Evolutionary conservation across 2,797 vertebrate species (phyloP).

Genomic region (Acanthurus tractus): DNA sequence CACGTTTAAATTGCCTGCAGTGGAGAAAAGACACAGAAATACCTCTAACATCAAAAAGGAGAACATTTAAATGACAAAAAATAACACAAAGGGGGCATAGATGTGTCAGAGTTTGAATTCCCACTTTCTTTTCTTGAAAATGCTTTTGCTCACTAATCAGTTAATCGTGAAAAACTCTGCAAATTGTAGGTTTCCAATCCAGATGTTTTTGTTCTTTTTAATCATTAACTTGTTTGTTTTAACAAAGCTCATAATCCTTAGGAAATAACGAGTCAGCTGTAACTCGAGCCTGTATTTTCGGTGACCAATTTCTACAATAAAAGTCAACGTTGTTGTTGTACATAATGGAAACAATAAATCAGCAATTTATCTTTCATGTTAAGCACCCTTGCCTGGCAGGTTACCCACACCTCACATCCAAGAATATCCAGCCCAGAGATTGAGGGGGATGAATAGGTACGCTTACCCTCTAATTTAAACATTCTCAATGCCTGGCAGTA

Average conservation of each 20-base stretch:
- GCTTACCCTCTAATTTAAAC: constrained; percentile 79
- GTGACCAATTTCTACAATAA: constrained; percentile 58
- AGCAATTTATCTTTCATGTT: constrained; percentile 75
- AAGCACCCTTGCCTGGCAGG: constrained; percentile 67
- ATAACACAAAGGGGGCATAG: not conserved
- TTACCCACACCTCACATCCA: constrained; percentile 72
- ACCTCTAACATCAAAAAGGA: not conserved
- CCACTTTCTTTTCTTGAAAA: constrained; percentile 28
- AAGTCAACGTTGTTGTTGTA: constrained; percentile 70
- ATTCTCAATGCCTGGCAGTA: constrained; percentile 61
- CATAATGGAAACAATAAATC: constrained; percentile 78
- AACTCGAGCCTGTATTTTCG: constrained; percentile 60
- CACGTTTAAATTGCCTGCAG: constrained; percentile 94
- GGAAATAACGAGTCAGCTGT: constrained; percentile 57
- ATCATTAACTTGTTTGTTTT: constrained; percentile 60
- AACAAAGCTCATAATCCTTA: constrained; percentile 52
- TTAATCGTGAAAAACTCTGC: not conserved
- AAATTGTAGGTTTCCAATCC: constrained; percentile 39
- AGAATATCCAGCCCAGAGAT: constrained; percentile 75
- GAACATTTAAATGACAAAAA: constrained; percentile 15
- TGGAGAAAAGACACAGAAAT: constrained; percentile 48
- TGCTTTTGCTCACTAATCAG: constrained; percentile 6
- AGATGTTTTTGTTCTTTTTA: constrained; percentile 47
- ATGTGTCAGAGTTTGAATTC: constrained; percentile 7
- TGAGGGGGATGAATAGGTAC: constrained; percentile 68